Evolutionary conservation across 2,888 invertebrate genomes (phyloP).

Genomic region (Harpagoxenus sublaevis): DNA sequence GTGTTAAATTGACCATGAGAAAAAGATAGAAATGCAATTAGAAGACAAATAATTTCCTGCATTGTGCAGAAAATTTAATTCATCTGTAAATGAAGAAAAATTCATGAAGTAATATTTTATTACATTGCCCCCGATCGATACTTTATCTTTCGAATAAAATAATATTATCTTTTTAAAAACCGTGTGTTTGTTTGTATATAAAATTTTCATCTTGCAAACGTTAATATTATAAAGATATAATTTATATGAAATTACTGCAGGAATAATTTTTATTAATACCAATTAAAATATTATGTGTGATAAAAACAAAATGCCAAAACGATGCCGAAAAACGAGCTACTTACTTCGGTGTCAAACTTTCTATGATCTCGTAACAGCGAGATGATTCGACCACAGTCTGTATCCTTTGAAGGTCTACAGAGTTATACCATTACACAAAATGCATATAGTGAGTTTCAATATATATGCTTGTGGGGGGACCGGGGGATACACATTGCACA

Average conservation of each 20-base stretch:
- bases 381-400: neutral
- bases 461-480: slow-evolving; percentile 32
- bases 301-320: neutral
- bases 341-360: neutral
- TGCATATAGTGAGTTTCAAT: slow-evolving; percentile 13
- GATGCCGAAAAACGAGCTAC: neutral
- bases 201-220: neutral
- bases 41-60: slow-evolving; percentile 14
- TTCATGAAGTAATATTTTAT: neutral
- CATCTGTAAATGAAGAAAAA: slow-evolving; percentile 5
- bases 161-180: neutral
- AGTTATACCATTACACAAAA: neutral
- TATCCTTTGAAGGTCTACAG: neutral
- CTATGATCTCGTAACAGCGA: neutral
- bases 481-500: neutral
- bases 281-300: neutral
- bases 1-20: neutral
- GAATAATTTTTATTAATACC: neutral
- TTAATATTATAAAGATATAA: neutral
- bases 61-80: slow-evolving; percentile 29
- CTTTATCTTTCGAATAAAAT: neutral
- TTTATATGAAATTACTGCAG: neutral
- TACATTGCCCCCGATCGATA: neutral
- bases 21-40: slow-evolving; percentile 12
- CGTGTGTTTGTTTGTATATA: neutral